A percentile compares a stretch with the other conserved stretches of the same genome.
These are phyloP conservation scores for Conus canariensis DNA, from an alignment of 2,888 invertebrate species.

Conservation along the genomic window DNA sequence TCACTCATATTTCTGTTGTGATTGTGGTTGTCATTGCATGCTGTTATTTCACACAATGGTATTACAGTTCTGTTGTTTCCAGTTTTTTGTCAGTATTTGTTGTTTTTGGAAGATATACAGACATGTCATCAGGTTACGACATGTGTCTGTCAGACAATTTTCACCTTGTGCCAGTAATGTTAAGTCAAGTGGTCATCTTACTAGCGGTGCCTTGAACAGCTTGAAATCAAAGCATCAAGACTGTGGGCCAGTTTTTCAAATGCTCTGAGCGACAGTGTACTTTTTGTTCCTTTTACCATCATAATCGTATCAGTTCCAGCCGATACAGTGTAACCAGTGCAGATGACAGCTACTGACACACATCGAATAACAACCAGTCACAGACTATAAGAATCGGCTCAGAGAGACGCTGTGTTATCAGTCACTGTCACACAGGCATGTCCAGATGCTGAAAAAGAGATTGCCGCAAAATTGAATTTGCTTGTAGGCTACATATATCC, in stretches of 20 bases:
- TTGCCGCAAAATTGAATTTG: too few species aligned
- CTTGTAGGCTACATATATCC: too few species aligned
- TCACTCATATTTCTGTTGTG: neutral
- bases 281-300: neutral
- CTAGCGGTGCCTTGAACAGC: neutral
- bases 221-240: neutral
- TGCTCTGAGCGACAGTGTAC: neutral
- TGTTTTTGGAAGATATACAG: neutral
- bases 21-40: constrained; percentile 16
- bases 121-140: neutral
- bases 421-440: too few species aligned
- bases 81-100: neutral
- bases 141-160: neutral
- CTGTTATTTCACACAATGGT: neutral
- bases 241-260: neutral
- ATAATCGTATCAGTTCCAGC: too few species aligned
- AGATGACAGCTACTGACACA: too few species aligned
- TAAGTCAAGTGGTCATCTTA: neutral
- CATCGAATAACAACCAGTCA: too few species aligned
- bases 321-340: too few species aligned
- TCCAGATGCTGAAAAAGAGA: too few species aligned
- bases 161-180: neutral
- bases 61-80: neutral
- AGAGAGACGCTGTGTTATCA: too few species aligned
- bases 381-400: too few species aligned